A percentile compares a stretch with the other conserved stretches of the same genome.
Conservation (phyloP, 2,797 vertebrate species). For the Oceanodroma leucorhoa region DNA sequence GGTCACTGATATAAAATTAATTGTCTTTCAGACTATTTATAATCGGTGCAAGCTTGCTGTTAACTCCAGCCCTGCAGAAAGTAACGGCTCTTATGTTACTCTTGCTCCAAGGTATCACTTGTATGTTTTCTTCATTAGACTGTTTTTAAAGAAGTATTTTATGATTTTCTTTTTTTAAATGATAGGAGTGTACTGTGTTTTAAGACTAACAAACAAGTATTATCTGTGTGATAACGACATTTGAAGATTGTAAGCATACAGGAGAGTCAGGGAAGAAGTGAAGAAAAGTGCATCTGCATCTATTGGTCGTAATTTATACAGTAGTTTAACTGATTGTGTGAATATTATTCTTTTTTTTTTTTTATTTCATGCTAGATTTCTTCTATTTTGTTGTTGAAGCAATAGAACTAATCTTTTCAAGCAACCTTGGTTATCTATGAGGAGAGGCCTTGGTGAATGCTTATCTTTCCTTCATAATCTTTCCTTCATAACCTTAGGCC, state of each 20-base stretch:
- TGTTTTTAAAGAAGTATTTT: background rate
- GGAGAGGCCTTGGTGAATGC: background rate
- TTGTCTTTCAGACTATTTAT: conserved; percentile 79
- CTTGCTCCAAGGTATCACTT: conserved; percentile 63
- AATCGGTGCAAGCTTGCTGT: conserved; percentile 77
- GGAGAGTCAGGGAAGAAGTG: background rate
- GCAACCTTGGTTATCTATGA: background rate
- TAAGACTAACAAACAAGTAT: background rate
- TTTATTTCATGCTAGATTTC: background rate
- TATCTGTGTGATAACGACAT: background rate
- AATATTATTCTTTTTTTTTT: background rate
- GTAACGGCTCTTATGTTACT: conserved; percentile 37
- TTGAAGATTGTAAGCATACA: background rate
- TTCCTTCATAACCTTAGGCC: background rate
- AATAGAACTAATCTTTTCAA: background rate
- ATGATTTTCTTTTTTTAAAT: background rate
- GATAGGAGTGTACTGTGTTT: background rate
- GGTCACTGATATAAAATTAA: background rate
- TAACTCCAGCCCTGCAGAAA: conserved; percentile 74
- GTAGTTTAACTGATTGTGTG: background rate
- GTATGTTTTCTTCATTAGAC: background rate
- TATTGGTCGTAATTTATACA: background rate
- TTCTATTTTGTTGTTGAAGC: background rate
- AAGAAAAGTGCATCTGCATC: background rate
- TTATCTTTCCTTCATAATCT: background rate